These are phyloP conservation scores for Porites divaricata DNA, from an alignment of 92 coral and sea anemone species.

Conservation along the genomic window DNA sequence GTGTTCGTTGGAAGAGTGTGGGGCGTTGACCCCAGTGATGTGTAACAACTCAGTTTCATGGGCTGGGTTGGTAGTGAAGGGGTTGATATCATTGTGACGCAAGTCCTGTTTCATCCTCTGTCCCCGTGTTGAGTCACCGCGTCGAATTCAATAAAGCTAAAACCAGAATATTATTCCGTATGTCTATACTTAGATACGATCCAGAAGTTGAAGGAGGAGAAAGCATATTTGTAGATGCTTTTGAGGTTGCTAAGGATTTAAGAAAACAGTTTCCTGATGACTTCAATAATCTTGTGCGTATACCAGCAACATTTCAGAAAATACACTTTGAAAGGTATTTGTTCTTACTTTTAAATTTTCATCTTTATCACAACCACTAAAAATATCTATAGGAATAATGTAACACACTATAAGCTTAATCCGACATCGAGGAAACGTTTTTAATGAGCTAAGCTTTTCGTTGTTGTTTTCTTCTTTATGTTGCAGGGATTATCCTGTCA, in stretches of 20 bases:
- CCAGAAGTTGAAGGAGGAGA: slow-evolving; percentile 77
- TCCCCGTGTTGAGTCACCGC: too few species aligned
- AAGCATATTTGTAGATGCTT: slow-evolving; percentile 73
- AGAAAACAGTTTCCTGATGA: slow-evolving; percentile 74
- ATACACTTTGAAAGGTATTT: slow-evolving; percentile 83
- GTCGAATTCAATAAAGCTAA: too few species aligned
- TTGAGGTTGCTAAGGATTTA: slow-evolving; percentile 79
- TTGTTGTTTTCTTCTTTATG: neutral
- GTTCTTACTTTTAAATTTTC: neutral
- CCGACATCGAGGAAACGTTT: too few species aligned
- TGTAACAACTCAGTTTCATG: too few species aligned
- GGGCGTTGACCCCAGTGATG: too few species aligned
- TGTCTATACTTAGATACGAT: slow-evolving; percentile 62
- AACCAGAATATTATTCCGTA: neutral
- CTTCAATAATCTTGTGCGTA: slow-evolving; percentile 77
- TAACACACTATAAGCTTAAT: too few species aligned
- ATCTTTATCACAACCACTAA: neutral
- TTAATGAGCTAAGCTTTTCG: too few species aligned
- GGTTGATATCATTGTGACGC: too few species aligned
- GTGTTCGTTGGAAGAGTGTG: too few species aligned
- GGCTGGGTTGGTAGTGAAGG: too few species aligned
- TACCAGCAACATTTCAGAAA: slow-evolving; percentile 88
- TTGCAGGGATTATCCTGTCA: slow-evolving; percentile 78
- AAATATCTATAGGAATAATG: too few species aligned
- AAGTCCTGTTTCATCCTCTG: too few species aligned